Evolutionary conservation across 2,888 invertebrate genomes (phyloP).

Genomic region (Drosophila austrosaltans): DNA sequence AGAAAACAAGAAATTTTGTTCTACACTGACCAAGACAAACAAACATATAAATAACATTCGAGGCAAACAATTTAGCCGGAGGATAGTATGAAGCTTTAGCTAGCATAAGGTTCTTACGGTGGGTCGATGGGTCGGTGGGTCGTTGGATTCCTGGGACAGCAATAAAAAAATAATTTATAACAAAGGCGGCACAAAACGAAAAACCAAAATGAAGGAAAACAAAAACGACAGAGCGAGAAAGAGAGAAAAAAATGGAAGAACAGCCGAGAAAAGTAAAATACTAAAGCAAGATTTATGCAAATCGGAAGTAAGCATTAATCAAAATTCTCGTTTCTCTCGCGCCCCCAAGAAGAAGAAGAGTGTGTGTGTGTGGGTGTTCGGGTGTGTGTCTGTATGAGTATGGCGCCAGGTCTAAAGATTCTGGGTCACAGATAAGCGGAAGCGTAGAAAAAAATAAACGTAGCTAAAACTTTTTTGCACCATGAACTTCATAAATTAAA

Average conservation of each 20-base stretch:
- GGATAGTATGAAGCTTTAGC: slow-evolving; percentile 9
- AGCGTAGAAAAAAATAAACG: slow-evolving; percentile 37
- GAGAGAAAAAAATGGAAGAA: slow-evolving; percentile 26
- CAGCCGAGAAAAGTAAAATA: slow-evolving; percentile 45
- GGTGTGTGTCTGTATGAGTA: slow-evolving; percentile 2
- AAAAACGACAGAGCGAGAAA: slow-evolving; percentile 33
- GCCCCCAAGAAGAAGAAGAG: slow-evolving; percentile 21
- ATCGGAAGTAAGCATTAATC: slow-evolving; percentile 83
- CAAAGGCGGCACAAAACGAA: slow-evolving; percentile 47
- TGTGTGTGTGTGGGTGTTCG: slow-evolving; percentile 45
- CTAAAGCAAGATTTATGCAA: slow-evolving; percentile 83
- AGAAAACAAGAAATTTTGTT: neutral
- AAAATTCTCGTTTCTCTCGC: slow-evolving; percentile 53
- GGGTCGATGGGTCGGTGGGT: slow-evolving; percentile 2
- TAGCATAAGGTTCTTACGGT: slow-evolving; percentile 41
- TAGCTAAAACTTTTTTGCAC: slow-evolving; percentile 40
- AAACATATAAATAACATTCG: slow-evolving; percentile 59
- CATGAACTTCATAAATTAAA: slow-evolving; percentile 73
- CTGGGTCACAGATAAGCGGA: slow-evolving; percentile 60
- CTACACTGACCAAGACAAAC: slow-evolving; percentile 41
- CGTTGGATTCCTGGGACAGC: slow-evolving; percentile 22
- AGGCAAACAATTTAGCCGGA: slow-evolving; percentile 50
- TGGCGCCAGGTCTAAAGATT: slow-evolving; percentile 66
- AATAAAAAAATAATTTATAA: slow-evolving; percentile 78
- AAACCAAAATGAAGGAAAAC: slow-evolving; percentile 45